phyloP scores from a whole-genome alignment of 2,113 vertebrate species.

The Hassar affinis region DNA sequence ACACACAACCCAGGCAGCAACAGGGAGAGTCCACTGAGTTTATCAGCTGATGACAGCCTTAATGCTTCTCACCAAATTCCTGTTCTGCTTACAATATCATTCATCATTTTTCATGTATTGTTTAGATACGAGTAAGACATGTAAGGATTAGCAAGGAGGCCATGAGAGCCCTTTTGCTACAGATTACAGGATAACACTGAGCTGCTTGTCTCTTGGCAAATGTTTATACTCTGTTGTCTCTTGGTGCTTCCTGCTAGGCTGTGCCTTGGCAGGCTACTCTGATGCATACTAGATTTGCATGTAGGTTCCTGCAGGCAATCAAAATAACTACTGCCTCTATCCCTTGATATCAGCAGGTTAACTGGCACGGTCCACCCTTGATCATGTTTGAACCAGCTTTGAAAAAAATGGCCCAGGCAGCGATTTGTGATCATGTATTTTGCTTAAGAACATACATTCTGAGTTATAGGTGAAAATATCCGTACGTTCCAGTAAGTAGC shows the following conservation, averaged over 20 bases:
- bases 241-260: background rate
- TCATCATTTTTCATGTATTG: background rate
- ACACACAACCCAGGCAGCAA: background rate
- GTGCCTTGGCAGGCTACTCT: background rate
- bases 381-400: background rate
- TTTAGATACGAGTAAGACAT: background rate
- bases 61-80: background rate
- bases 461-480: background rate
- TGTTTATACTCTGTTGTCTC: background rate
- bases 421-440: background rate
- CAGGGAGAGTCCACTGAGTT: background rate
- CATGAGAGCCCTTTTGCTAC: background rate
- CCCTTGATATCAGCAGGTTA: slow-evolving; percentile 8
- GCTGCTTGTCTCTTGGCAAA: background rate
- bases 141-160: background rate
- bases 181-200: slow-evolving; percentile 7
- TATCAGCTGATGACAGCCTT: slow-evolving; percentile 21
- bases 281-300: slow-evolving; percentile 44
- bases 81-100: background rate
- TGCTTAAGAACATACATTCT: background rate
- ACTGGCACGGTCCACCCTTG: background rate
- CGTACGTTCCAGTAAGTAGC: background rate
- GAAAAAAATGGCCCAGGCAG: background rate
- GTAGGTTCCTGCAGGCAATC: slow-evolving; percentile 32
- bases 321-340: slow-evolving; percentile 19